Evolutionary conservation across 2,113 vertebrate genomes (phyloP).

Genomic region (Hydrolagus affinis): DNA sequence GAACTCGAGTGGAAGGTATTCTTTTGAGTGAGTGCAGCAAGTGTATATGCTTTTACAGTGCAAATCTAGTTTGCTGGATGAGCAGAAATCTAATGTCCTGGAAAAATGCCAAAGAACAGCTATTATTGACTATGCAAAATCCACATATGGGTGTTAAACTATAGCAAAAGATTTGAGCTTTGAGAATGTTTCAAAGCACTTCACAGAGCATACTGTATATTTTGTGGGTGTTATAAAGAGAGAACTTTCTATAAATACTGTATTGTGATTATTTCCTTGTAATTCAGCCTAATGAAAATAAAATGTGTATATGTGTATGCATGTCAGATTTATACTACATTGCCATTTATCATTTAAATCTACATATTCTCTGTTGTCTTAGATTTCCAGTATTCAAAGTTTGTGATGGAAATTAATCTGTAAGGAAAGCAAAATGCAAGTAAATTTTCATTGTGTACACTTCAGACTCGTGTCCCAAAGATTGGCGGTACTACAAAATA

Average conservation of each 20-base stretch:
- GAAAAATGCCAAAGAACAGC: neutral
- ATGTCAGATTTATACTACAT: neutral
- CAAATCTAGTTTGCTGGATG: neutral
- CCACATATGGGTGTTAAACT: neutral
- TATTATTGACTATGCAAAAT: neutral
- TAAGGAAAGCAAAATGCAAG: neutral
- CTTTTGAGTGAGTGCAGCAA: neutral
- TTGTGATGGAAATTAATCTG: neutral
- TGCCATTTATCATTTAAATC: neutral
- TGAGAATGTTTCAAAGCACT: neutral
- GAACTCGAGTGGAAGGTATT: neutral
- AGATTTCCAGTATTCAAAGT: neutral
- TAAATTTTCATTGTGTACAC: neutral
- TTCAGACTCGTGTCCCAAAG: neutral
- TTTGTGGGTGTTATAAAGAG: neutral
- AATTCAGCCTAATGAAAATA: neutral
- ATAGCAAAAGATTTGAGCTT: neutral
- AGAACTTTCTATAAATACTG: neutral
- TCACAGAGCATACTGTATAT: too few species aligned
- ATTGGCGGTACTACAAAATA: neutral
- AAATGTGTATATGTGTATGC: too few species aligned
- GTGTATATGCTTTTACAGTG: too few species aligned
- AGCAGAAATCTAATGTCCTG: neutral
- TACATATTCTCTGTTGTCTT: neutral
- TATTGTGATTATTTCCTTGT: neutral